Evolutionary conservation across 2,797 vertebrate genomes (phyloP), one percentile per base, ranked within the genome.

Genomic region (Spheniscus humboldti): DNA sequence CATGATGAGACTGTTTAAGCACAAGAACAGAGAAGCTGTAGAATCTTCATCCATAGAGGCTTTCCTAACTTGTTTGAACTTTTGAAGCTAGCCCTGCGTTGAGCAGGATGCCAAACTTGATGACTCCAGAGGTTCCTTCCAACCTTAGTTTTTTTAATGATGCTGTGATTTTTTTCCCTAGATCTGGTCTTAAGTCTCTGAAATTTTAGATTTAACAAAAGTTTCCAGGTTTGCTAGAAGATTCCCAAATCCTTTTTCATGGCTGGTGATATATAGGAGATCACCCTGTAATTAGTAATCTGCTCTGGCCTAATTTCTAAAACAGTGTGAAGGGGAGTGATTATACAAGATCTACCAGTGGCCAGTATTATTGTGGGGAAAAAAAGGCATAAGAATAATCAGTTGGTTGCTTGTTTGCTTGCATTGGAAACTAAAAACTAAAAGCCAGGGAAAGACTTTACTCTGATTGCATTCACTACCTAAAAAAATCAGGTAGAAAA

Each of bases 311-410:
- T 91, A 37, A 60, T 52, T 87, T 94, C 55, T 75, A 47, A 66
- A 76, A 41, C 3, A 48, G 5, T 15, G 17, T 67, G 20, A 87
- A 90, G 5, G 7, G 4, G 2, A 89, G 5, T 64, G 12, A 80
- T 43, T 74, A 23, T 50, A 48, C 30, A 17, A 88, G 17, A 90
- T 4, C 6, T 62, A 62, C 9, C 6, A 57, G 18, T 24, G 20
- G 11, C 13, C 7, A 39, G 6, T 68, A 28, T 63, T 77, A 30
- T 17, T 0, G 0, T 18, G 10, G 8, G 6, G 12, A 19, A 55
- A 83, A 53, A 37, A 30, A 28, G 3, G 1, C 14, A 20, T 28
- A 39, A 23, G 62, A 88, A 48, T 31, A 24, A 66, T 56, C 15
- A 35, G 9, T 47, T 90, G 1, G 5, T 71, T 67, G 7, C 1